A percentile compares a stretch with the other conserved stretches of the same genome.
These are phyloP conservation scores for Myathropa florea DNA, from an alignment of 2,888 invertebrate genomes.

Conservation along the genomic window DNA sequence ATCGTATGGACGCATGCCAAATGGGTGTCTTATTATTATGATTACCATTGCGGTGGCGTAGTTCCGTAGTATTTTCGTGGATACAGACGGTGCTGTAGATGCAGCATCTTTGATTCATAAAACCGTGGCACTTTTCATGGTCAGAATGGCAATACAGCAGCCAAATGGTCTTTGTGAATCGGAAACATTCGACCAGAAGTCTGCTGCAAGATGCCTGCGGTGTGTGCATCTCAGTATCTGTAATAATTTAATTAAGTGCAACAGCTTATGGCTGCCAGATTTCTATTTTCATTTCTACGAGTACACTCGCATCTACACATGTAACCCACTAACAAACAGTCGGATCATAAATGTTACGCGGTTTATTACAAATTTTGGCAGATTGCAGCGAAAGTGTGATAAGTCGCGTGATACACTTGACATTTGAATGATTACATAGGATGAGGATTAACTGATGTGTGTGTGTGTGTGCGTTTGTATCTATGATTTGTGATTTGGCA, in stretches of 20 bases:
- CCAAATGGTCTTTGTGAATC: constrained; percentile 66
- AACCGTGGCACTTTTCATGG: constrained; percentile 67
- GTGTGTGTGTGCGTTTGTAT: neutral
- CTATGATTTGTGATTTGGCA: constrained; percentile 30
- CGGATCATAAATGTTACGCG: constrained; percentile 34
- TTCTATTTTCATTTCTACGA: neutral
- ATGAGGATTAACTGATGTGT: constrained; percentile 38
- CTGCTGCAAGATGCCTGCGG: neutral
- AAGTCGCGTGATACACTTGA: constrained; percentile 66
- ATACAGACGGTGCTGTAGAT: neutral
- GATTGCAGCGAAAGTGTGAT: constrained; percentile 52
- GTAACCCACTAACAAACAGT: neutral
- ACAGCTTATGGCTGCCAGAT: constrained; percentile 45
- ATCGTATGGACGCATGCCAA: constrained; percentile 69
- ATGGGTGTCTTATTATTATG: constrained; percentile 71
- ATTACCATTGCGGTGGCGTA: constrained; percentile 58
- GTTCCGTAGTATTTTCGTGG: constrained; percentile 43
- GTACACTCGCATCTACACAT: too few relatives aligned
- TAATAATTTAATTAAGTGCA: constrained; percentile 29
- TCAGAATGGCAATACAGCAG: constrained; percentile 38
- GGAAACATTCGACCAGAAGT: constrained; percentile 47
- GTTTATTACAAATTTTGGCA: constrained; percentile 40
- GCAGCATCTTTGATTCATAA: constrained; percentile 56
- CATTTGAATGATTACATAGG: constrained; percentile 61
- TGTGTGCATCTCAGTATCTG: neutral